These are phyloP conservation scores for Nasonia longicornis DNA, from an alignment of 1,140 invertebrate species.

Conservation along the genomic window DNA sequence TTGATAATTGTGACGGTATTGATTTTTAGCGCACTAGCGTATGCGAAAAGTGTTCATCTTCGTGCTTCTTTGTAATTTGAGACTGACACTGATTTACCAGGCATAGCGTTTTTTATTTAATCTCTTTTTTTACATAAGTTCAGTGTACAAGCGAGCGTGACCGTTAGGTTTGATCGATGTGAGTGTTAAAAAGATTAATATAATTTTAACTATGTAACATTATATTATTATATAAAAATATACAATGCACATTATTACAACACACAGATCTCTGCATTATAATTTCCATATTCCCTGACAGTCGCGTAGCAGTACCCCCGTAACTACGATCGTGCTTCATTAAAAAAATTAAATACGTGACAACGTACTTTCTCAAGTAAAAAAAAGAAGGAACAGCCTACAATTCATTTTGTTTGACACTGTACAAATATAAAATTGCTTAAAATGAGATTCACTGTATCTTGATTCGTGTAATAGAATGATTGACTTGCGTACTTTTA, in stretches of 20 bases:
- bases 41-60: neutral
- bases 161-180: slow-evolving; percentile 19
- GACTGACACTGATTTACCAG: slow-evolving; percentile 41
- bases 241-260: slow-evolving; percentile 40
- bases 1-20: neutral
- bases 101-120: slow-evolving; percentile 38
- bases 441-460: slow-evolving; percentile 33
- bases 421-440: slow-evolving; percentile 7
- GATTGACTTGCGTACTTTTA: slow-evolving; percentile 25
- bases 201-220: slow-evolving; percentile 44
- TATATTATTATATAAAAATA: slow-evolving; percentile 44
- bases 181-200: slow-evolving; percentile 36
- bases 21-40: neutral
- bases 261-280: slow-evolving; percentile 5
- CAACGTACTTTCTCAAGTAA: neutral
- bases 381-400: neutral
- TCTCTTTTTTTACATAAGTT: slow-evolving; percentile 39
- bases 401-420: slow-evolving; percentile 14
- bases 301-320: neutral
- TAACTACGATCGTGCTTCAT: neutral
- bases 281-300: slow-evolving; percentile 10
- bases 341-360: neutral
- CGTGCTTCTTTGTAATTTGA: slow-evolving; percentile 24
- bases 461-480: slow-evolving; percentile 18
- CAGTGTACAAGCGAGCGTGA: slow-evolving; percentile 31